Evolutionary conservation across 2,113 vertebrate species (phyloP).

Genomic region (Puntigrus tetrazona): DNA sequence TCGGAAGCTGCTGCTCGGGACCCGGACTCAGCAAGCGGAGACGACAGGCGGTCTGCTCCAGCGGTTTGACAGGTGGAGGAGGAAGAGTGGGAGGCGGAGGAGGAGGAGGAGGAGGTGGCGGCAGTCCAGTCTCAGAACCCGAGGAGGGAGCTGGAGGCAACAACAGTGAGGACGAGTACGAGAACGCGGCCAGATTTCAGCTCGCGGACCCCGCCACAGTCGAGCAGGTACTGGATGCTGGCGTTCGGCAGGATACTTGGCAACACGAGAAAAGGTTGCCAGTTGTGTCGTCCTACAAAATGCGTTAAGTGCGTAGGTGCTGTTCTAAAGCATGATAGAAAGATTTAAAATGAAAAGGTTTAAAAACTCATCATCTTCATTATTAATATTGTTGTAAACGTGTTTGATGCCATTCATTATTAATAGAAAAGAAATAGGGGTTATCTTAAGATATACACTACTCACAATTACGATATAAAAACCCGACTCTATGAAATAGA

Average conservation of each 20-base stretch:
- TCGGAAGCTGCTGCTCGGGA: conserved; percentile 78
- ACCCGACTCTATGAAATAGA: not conserved
- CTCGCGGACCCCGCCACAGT: conserved; percentile 84
- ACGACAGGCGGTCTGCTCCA: conserved; percentile 75
- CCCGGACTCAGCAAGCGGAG: conserved; percentile 80
- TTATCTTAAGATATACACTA: not conserved
- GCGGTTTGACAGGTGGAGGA: conserved; percentile 68
- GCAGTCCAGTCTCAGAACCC: conserved; percentile 73
- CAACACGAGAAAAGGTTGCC: not conserved
- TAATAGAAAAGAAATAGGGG: not conserved
- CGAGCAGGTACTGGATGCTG: conserved; percentile 79
- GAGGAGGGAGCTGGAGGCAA: conserved; percentile 82
- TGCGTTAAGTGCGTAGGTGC: not conserved
- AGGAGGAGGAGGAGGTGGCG: conserved; percentile 66
- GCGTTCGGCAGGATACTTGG: not conserved
- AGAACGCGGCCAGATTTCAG: conserved; percentile 82
- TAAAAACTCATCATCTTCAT: not conserved
- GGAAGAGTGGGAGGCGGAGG: conserved; percentile 68
- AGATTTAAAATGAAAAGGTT: not conserved
- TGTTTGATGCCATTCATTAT: not conserved
- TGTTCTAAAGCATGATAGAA: not conserved
- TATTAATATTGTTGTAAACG: not conserved
- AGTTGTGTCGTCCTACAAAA: not conserved
- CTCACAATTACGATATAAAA: not conserved
- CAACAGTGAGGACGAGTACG: conserved; percentile 93